A percentile compares a stretch with the other conserved stretches of the same genome.
Evolutionary conservation across 2,888 invertebrate genomes (phyloP).

Genomic region (Exocentrus adspersus): DNA sequence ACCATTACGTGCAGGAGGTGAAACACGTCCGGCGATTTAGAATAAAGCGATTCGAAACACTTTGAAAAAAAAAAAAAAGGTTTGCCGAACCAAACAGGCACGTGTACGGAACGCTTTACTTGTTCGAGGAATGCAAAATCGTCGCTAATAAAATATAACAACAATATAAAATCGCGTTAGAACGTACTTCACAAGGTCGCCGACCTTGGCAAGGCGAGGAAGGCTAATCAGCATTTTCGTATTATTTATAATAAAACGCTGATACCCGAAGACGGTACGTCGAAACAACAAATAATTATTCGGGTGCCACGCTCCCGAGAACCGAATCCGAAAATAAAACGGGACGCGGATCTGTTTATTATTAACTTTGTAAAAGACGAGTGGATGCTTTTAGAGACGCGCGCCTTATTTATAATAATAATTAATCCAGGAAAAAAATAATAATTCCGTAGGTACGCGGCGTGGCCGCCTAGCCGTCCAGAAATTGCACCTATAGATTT

Average conservation of each 20-base stretch:
- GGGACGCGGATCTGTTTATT: neutral
- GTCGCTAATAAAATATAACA: no score
- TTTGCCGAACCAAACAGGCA: neutral
- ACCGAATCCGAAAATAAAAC: neutral
- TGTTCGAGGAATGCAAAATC: no score
- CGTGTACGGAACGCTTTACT: neutral
- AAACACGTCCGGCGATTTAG: neutral
- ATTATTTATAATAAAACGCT: constrained; percentile 2
- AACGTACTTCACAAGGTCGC: constrained; percentile 40
- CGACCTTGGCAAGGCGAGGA: constrained; percentile 38
- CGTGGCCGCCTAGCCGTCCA: no score
- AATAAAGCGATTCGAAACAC: neutral
- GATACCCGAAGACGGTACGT: constrained; percentile 12
- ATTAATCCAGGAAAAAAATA: no score
- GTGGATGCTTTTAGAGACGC: no score
- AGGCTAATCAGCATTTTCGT: constrained; percentile 23
- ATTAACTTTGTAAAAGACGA: neutral
- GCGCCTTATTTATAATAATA: no score
- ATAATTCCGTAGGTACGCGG: no score
- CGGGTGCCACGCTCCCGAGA: no score
- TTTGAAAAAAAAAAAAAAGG: neutral
- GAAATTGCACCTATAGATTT: no score
- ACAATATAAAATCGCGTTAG: no score
- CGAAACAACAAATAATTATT: neutral
- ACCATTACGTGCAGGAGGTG: neutral